These are phyloP conservation scores for Lanius ludovicianus DNA, from an alignment of 2,113 vertebrate genomes.

Conservation along the genomic window DNA sequence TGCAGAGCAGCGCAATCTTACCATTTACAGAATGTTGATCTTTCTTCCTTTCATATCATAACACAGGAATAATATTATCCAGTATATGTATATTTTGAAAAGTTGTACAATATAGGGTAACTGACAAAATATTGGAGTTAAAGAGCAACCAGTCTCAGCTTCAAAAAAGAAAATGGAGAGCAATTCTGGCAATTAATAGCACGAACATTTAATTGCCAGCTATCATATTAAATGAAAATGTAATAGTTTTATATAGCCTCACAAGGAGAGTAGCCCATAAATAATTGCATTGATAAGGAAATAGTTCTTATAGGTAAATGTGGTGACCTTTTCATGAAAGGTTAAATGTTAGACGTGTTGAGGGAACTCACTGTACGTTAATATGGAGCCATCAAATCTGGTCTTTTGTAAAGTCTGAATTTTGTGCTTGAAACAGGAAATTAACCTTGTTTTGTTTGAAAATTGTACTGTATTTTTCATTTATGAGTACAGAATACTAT, in stretches of 20 bases:
- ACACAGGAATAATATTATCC: neutral
- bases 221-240: neutral
- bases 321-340: neutral
- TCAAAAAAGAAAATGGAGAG: neutral
- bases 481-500: neutral
- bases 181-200: neutral
- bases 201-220: neutral
- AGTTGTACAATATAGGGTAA: neutral
- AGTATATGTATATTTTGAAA: neutral
- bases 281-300: neutral
- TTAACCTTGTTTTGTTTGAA: neutral
- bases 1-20: neutral
- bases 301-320: neutral
- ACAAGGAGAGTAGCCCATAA: neutral
- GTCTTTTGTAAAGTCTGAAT: neutral
- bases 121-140: neutral
- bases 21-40: neutral
- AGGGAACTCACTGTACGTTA: neutral
- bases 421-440: neutral
- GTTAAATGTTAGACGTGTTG: neutral
- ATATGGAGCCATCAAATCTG: neutral
- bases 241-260: neutral
- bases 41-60: neutral
- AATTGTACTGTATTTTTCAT: neutral
- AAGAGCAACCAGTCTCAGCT: neutral